phyloP scores from a whole-genome alignment of 2,888 invertebrate genomes.

The Caenorhabditis uteleia region DNA sequence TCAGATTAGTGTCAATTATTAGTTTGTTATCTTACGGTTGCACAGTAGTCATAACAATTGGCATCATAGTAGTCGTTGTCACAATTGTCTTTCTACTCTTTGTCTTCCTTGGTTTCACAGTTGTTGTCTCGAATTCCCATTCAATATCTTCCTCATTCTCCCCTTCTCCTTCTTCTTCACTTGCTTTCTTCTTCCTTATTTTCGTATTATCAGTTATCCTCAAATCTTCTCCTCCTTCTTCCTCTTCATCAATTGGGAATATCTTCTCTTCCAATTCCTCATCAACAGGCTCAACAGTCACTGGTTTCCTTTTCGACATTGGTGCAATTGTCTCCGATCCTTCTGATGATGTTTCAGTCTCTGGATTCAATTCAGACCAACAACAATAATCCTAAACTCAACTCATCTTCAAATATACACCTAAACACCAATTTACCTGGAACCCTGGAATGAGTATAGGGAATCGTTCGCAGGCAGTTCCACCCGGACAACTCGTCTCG shows the following conservation, averaged over 20 bases:
- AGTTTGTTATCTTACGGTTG: conserved; percentile 9
- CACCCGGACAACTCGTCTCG: conserved; percentile 58
- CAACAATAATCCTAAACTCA: conserved; percentile 52
- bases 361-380: conserved; percentile 47
- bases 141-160: conserved; percentile 39
- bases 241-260: conserved; percentile 34
- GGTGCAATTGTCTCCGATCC: conserved; percentile 4
- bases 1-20: not conserved
- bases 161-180: conserved; percentile 16
- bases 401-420: not conserved
- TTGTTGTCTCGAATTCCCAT: conserved; percentile 47
- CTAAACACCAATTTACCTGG: conserved; percentile 45
- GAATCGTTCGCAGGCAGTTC: conserved; percentile 58
- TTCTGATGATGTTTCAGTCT: conserved; percentile 20
- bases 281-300: conserved; percentile 30
- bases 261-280: conserved; percentile 26
- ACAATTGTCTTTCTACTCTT: conserved; percentile 29
- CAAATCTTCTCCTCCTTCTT: conserved; percentile 16
- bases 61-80: conserved; percentile 27
- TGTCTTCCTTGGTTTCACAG: conserved; percentile 25
- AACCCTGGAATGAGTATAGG: conserved; percentile 58
- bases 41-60: conserved; percentile 19
- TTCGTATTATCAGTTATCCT: not conserved
- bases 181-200: conserved; percentile 5
- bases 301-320: conserved; percentile 35